phyloP scores from a whole-genome alignment of 1,140 invertebrate species.

The Choristoneura fumiferana region DNA sequence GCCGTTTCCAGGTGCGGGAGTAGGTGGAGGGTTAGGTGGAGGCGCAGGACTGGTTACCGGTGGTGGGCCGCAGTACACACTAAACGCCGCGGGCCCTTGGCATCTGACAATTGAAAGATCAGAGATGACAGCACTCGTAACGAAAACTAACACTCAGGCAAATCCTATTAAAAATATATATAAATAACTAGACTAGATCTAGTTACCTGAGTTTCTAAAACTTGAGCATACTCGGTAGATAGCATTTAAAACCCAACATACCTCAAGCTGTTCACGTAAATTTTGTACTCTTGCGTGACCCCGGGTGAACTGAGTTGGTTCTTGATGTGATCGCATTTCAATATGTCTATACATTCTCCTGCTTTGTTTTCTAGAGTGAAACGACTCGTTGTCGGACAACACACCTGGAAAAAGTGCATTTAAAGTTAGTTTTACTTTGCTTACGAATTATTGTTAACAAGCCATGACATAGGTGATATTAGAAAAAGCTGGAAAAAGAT shows the following conservation, averaged over 20 bases:
- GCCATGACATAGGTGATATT: no score
- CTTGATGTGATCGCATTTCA: background rate
- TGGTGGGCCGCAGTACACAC: slow-evolving; percentile 41
- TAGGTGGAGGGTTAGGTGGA: background rate
- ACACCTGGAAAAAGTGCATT: slow-evolving; percentile 6
- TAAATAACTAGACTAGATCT: no score
- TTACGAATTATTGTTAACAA: no score
- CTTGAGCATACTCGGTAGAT: no score
- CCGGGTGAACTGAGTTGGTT: background rate
- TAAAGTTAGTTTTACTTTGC: background rate
- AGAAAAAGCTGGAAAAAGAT: no score
- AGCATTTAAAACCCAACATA: no score
- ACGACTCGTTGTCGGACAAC: background rate
- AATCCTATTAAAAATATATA: no score
- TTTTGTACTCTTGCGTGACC: background rate
- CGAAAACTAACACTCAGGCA: no score
- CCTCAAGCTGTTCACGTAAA: slow-evolving; percentile 1
- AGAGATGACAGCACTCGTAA: no score
- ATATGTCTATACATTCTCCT: background rate
- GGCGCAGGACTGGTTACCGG: background rate
- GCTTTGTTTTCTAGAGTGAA: background rate
- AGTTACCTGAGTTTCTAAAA: no score
- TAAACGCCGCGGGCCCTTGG: slow-evolving; percentile 25
- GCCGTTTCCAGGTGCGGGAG: no score
- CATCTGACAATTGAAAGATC: slow-evolving; percentile 44